A percentile compares a stretch with the other conserved stretches of the same genome.
Conservation (phyloP, 2,113 vertebrate species). For the Plecotus auritus region DNA sequence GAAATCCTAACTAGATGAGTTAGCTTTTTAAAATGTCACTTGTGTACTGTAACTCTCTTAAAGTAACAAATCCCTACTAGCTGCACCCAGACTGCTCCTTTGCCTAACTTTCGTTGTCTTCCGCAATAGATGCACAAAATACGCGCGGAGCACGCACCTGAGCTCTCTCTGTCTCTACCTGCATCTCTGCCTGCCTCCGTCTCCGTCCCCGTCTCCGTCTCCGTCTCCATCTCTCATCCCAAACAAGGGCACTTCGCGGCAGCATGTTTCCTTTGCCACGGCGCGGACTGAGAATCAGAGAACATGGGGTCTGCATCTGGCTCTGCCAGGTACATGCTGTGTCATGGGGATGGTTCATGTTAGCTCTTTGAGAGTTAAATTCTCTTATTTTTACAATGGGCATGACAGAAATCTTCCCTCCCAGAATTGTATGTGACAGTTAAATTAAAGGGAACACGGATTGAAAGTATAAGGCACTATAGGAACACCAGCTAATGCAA, state of each 20-base stretch:
- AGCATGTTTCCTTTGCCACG: not conserved
- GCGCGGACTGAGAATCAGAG: not conserved
- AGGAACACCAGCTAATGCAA: not conserved
- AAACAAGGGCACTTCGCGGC: not conserved
- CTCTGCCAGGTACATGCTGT: not conserved
- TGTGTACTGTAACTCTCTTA: not conserved
- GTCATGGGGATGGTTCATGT: not conserved
- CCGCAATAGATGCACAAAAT: not conserved
- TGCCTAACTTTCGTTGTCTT: not conserved
- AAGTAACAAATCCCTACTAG: not conserved
- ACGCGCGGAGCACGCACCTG: too few relatives aligned
- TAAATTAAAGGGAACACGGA: constrained; percentile 9
- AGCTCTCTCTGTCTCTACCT: not conserved
- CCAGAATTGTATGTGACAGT: not conserved
- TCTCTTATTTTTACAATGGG: not conserved
- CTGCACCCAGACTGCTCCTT: not conserved
- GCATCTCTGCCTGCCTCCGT: too few relatives aligned
- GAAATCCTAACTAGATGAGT: not conserved
- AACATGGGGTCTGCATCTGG: not conserved
- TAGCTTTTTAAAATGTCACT: not conserved
- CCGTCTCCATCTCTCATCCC: not conserved
- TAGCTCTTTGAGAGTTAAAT: not conserved
- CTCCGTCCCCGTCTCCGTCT: not conserved
- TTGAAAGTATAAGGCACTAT: not conserved
- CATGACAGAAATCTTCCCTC: not conserved